Base-by-base conservation (phyloP, 2,113 vertebrate species). In the Eonycteris spelaea region DNA sequence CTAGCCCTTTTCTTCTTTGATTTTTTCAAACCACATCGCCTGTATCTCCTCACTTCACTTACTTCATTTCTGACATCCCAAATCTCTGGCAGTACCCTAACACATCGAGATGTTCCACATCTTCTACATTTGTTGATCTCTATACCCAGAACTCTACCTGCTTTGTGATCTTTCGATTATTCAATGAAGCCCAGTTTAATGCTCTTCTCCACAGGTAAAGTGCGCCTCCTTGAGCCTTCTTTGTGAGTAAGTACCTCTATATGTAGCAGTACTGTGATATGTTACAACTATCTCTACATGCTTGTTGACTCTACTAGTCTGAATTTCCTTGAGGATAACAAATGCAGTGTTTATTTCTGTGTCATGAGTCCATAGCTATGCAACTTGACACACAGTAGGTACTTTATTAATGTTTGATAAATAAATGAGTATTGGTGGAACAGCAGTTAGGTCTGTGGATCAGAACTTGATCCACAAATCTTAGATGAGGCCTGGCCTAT, bases 41-140 rank as follows among this genome's bases (percentile, higher is more conserved):
- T 90, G 3, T 5, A 18, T 45, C 10, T 43, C 65, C 15, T 59
- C 19, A 28, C 0, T 6, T 84, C 53, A 55, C 59, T 80, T 26
- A 13, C 19, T 35, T 5, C 3, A 7, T 35, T 67, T 30, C 12
- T 19, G 24, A 55, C n/a, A 3, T 35, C 12, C 14, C 26, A 35
- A 65, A 4, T 26, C 35, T 61, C 26, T 35, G 11, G 19, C 5
- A 43, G 51, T 24, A 2, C 7, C 14, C 14, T 43, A 21, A 22
- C 4, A 30, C 2, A 1, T 35, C 61, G 18, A 57, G 16, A 3
- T 51, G 0, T 13, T 7, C 3, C 16, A 74, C 1, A 51, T 13
- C 19, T 30, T 77, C 63, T 61, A 65, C 1, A 8, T 78, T 67
- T 38, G 13, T 51, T 75, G 16, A 84, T 51, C 6, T 2, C 3